Evolutionary conservation across 2,888 invertebrate species (phyloP).

Genomic region (Galeruca laticollis): DNA sequence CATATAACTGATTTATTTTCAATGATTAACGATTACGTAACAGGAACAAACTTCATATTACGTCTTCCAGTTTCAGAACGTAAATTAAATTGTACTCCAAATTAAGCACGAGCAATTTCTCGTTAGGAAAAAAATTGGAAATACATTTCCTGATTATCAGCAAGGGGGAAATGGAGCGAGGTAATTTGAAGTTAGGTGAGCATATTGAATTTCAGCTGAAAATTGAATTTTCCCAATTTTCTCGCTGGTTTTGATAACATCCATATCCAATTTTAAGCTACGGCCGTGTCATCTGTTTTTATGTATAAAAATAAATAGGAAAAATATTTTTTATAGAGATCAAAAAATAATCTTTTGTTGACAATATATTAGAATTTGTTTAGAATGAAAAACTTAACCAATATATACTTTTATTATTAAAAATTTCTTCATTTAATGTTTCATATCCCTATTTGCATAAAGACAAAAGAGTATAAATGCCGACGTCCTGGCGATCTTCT

Average conservation of each 20-base stretch:
- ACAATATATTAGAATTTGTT: not conserved
- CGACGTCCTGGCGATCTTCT: no score
- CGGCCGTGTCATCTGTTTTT: not conserved
- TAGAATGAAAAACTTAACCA: no score
- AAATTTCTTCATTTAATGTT: no score
- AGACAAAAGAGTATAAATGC: no score
- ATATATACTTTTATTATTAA: no score
- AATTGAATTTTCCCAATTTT: slow-evolving; percentile 11
- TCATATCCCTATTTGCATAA: no score
- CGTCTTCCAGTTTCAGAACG: not conserved
- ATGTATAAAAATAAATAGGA: not conserved
- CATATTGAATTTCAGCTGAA: slow-evolving; percentile 11
- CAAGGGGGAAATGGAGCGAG: not conserved
- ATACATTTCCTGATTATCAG: not conserved
- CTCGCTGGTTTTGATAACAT: slow-evolving; percentile 2
- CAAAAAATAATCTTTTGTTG: not conserved
- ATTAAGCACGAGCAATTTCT: not conserved
- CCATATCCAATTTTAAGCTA: not conserved
- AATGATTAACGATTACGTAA: not conserved
- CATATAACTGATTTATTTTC: not conserved
- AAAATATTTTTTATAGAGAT: not conserved
- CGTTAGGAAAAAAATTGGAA: not conserved
- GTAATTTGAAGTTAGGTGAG: slow-evolving; percentile 10
- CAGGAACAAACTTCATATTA: no score
- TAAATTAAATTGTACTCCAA: not conserved